Base-by-base conservation (phyloP, 2,797 vertebrate genomes). In the Pantherophis vulpinus region DNA sequence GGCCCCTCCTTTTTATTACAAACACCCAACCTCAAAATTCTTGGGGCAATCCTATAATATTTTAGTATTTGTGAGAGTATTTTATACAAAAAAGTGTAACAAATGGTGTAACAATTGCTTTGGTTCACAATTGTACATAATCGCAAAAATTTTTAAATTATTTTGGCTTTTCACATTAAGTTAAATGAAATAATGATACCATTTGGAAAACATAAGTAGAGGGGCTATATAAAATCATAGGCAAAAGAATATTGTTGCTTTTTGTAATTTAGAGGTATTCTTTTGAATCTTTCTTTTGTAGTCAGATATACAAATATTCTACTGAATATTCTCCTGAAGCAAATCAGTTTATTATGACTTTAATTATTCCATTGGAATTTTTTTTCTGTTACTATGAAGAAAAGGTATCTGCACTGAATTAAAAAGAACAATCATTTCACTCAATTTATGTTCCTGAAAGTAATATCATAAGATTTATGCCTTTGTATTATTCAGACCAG, bases 331-430 rank as follows among this genome's bases (percentile, higher is more conserved):
- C 32, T 32, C 61, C 66, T 63, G 56, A n/a, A 86, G 2, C 47
- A 89, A 91, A 91, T 91, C n/a, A 83, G 61, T 91, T 93, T 89
- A 91, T 55, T 63, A 86, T 93, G 47, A 58, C 56, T 27, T 93
- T 91, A 91, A 79, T 32, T 37, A 55, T 91, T 83, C 63, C 66
- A 91, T 10, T 93, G 47, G 66, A 91, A 83, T 91, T 58, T 61
- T 89, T 70, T 55, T 32, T 29, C 10, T 60, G 32, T 56, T 90
- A 16, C 54, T 90, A 16, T 70, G 58, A n/a, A 79, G 6, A 74
- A 91, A 86, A 60, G 3, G 7, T 32, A 55, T 91, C 91, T 91
- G 37, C 13, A 7, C 25, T 42, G 83, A 37, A 86, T 86, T 55
- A 79, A n/a, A 59, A 79, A 32, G 1, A 74, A 79, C 32, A 58